phyloP scores from a whole-genome alignment of 2,113 vertebrate species.

The Micronycteris hirsuta region DNA sequence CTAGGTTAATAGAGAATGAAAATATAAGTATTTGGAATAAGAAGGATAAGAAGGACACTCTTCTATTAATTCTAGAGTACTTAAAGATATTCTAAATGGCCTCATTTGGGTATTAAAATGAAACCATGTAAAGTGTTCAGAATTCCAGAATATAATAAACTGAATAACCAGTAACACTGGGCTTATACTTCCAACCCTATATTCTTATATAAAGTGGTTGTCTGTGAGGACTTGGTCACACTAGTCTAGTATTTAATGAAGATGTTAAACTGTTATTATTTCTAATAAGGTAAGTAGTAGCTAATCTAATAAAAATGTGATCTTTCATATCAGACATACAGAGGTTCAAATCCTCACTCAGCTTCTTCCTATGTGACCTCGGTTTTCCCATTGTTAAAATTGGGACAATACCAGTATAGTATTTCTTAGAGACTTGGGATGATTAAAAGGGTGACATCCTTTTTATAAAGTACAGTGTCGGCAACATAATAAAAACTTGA shows the following conservation, averaged over 20 bases:
- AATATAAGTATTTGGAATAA: neutral
- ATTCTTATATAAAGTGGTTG: neutral
- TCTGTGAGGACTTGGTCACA: neutral
- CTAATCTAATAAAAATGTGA: neutral
- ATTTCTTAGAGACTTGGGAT: neutral
- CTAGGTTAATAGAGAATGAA: neutral
- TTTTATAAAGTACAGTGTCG: neutral
- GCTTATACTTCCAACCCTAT: neutral
- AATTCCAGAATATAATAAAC: neutral
- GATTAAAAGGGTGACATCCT: neutral
- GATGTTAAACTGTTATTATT: neutral
- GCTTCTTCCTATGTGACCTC: neutral
- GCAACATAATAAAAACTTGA: neutral
- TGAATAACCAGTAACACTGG: neutral
- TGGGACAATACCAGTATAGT: neutral
- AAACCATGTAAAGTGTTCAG: neutral
- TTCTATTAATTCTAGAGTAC: neutral
- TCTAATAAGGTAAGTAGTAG: neutral
- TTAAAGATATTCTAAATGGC: neutral
- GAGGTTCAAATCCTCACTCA: neutral
- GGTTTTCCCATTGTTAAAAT: neutral
- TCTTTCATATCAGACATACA: neutral
- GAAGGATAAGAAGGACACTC: neutral
- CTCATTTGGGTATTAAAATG: neutral
- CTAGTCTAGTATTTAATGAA: neutral